Evolutionary conservation across 2,888 invertebrate species (phyloP), one percentile per base, ranked within the genome.

Genomic region (Pyrgus malvae): DNA sequence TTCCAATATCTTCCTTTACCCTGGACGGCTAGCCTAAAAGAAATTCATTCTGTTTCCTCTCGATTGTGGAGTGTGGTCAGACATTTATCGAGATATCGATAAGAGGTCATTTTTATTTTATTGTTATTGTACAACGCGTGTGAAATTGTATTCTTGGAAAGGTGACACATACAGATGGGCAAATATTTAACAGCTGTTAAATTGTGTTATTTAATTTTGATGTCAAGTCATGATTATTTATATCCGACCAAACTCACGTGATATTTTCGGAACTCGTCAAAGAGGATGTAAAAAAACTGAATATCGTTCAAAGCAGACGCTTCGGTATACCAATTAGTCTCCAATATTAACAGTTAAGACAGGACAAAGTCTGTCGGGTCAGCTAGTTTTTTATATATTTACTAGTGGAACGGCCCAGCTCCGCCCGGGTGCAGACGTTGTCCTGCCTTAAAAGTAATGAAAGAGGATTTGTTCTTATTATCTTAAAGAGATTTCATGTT

Each of bases 1-100:
- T 27, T 6, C 1, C 3, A 11, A 17, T 40, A 1, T 27, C 12
- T 17, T 53, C 16, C 57, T 57, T 41, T 21, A 0, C 1, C 16
- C 6, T 41, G 49, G 46, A 50, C 0, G 7, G 3, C 3, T 17
- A 23, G 6, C 19, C 42, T 46, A 42, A 59, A 56, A 61, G 64
- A 62, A 68, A 66, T 68, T 64, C 65, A 64, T 61, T 65, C 60
- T 62, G 60, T 69, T 70, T 72, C 62, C 63, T 68, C 62, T 72
- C 67, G 69, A 70, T 69, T 70, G 73, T 70, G 66, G 66, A 70
- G 69, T 72, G 72, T 72, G 74, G 72, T 68, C 72, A 67, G 65
- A 66, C 65, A 67, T 73, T 79, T 78, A 78, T 73, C 70, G 66
- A 66, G 63, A 62, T 61, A 66, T 70, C 69, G 68, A 73, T 68